Conservation (phyloP, 2,113 vertebrate genomes). For the Peromyscus polionotus region DNA sequence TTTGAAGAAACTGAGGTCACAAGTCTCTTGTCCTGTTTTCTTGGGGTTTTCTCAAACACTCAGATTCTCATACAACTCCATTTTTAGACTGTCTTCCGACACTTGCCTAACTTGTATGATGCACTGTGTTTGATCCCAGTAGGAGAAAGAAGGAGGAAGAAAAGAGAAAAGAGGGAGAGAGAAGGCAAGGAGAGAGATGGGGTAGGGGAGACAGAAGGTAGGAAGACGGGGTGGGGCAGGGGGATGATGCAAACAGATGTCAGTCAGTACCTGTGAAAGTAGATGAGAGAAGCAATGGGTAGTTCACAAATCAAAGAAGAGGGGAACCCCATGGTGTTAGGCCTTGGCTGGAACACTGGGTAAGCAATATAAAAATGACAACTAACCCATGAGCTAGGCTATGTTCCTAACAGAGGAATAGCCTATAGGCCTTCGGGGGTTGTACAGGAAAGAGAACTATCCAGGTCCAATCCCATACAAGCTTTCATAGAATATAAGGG, state of each 20-base stretch:
- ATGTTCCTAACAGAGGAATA: fast-evolving
- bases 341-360: neutral
- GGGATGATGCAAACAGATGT: neutral
- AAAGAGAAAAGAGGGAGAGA: neutral
- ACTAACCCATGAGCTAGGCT: neutral
- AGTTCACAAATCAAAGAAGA: neutral
- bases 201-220: neutral
- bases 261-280: neutral
- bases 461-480: neutral
- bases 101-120: neutral
- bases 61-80: neutral
- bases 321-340: neutral
- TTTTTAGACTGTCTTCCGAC: neutral
- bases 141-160: neutral
- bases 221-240: neutral
- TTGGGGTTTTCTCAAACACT: neutral
- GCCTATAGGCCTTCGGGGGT: neutral
- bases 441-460: neutral
- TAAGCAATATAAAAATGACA: neutral
- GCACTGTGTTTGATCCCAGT: neutral
- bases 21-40: neutral
- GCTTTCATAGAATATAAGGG: neutral
- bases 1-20: neutral
- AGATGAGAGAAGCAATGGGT: neutral
- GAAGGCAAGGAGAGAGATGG: neutral